These are phyloP conservation scores for Argyrosomus regius DNA, from an alignment of 2,797 vertebrate genomes.

Conservation along the genomic window DNA sequence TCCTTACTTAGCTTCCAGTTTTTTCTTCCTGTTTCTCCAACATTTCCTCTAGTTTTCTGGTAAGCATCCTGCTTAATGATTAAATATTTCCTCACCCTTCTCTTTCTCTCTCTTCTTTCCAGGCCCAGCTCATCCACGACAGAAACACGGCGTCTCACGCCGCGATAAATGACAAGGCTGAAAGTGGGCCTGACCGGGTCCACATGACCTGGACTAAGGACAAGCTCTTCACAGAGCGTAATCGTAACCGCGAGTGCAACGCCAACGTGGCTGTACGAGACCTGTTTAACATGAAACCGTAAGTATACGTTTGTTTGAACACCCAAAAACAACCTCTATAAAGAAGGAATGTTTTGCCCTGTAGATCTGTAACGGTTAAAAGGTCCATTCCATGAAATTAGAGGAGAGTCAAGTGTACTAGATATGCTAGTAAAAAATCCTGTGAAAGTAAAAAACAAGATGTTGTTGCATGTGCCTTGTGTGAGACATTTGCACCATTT, in stretches of 20 bases:
- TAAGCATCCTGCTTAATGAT: no score
- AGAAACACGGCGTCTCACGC: constrained; percentile 92
- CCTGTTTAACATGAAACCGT: constrained; percentile 98
- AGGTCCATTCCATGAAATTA: neutral
- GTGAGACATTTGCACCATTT: constrained; percentile 65
- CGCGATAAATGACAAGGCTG: constrained; percentile 76
- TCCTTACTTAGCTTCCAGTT: neutral
- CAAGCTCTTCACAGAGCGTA: constrained; percentile 90
- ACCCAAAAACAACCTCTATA: neutral
- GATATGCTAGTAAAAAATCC: neutral
- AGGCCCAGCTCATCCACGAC: constrained; percentile 98
- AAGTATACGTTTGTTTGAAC: constrained; percentile 74
- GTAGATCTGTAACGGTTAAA: neutral
- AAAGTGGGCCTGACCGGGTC: constrained; percentile 86
- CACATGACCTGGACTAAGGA: constrained; percentile 99
- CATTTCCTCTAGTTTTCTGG: no score
- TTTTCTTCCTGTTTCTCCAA: neutral
- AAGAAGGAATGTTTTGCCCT: neutral
- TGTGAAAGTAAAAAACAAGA: neutral
- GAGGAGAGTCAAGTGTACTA: neutral
- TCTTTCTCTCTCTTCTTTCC: constrained; percentile 18
- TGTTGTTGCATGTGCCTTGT: constrained; percentile 45
- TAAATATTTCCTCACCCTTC: neutral
- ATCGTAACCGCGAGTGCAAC: constrained; percentile 87
- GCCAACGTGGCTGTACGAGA: constrained; percentile 87